Percentiles rank a stretch among this genome's conserved stretches.
phyloP scores from a whole-genome alignment of 2,797 vertebrate species.

The Sebastes nivosus region DNA sequence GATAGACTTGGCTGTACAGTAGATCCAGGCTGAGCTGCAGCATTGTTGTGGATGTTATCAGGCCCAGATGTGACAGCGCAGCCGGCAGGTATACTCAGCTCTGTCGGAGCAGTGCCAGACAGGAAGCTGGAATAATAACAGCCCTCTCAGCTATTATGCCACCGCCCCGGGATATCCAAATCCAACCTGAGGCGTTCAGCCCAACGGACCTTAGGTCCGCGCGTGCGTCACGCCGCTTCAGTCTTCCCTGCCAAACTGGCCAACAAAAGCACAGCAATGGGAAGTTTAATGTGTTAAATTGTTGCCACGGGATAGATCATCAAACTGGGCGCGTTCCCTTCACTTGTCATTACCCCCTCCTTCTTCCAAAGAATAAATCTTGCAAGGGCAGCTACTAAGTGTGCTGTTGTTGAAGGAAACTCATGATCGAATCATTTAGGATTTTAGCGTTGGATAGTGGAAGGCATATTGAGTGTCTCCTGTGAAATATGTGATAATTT shows the following conservation, averaged over 20 bases:
- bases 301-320: slow-evolving; percentile 20
- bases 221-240: slow-evolving; percentile 41
- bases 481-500: slow-evolving; percentile 7
- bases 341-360: not conserved
- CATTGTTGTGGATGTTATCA: slow-evolving; percentile 30
- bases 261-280: slow-evolving; percentile 60
- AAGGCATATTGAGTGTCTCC: not conserved
- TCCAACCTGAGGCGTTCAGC: slow-evolving; percentile 5
- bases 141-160: slow-evolving; percentile 22
- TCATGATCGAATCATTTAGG: not conserved
- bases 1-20: slow-evolving; percentile 47
- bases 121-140: slow-evolving; percentile 68
- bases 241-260: slow-evolving; percentile 23
- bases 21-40: slow-evolving; percentile 28
- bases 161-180: slow-evolving; percentile 4
- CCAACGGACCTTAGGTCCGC: not conserved
- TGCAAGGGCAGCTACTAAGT: slow-evolving; percentile 13
- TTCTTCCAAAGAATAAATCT: slow-evolving; percentile 18
- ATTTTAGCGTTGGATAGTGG: not conserved
- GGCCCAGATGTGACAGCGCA: slow-evolving; percentile 34
- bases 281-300: slow-evolving; percentile 39
- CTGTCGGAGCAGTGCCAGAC: slow-evolving; percentile 38
- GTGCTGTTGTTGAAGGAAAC: slow-evolving; percentile 21
- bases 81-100: slow-evolving; percentile 47
- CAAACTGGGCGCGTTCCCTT: slow-evolving; percentile 24